phyloP scores from a whole-genome alignment of 2,888 invertebrate species.

The Agrilus cyanescens region DNA sequence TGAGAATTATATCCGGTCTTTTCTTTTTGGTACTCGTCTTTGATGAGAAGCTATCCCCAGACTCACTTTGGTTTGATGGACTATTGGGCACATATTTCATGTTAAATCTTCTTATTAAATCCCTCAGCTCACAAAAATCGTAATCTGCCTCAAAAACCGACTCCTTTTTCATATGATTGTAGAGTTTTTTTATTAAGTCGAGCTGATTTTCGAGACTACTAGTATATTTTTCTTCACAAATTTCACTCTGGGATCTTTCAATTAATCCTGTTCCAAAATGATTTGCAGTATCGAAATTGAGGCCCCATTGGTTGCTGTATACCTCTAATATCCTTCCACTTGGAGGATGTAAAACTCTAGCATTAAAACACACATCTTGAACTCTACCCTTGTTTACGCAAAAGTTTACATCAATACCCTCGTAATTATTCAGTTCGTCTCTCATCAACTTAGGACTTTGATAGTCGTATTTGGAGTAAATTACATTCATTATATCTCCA shows the following conservation, averaged over 20 bases:
- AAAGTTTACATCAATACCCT: constrained; percentile 72
- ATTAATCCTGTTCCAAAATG: neutral
- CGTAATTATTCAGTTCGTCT: constrained; percentile 46
- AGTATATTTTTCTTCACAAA: too few species aligned
- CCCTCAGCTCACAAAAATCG: neutral
- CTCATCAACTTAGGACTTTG: constrained; percentile 51
- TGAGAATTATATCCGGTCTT: neutral
- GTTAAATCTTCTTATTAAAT: neutral
- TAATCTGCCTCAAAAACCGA: neutral
- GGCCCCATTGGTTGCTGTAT: constrained; percentile 74
- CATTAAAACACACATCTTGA: constrained; percentile 48
- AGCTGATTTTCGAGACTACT: neutral
- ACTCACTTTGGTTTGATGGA: too few species aligned
- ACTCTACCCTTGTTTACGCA: constrained; percentile 53
- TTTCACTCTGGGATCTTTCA: neutral
- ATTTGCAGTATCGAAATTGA: constrained; percentile 68
- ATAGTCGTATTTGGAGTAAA: constrained; percentile 61
- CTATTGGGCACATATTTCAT: neutral
- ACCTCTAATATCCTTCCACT: constrained; percentile 69
- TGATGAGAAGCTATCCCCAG: too few species aligned
- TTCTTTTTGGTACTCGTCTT: neutral
- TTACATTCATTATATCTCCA: constrained; percentile 59
- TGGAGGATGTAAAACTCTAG: constrained; percentile 50
- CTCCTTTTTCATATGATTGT: neutral
- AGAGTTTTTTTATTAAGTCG: neutral